A percentile compares a stretch with the other conserved stretches of the same genome.
Evolutionary conservation across 2,797 vertebrate genomes (phyloP).

Genomic region (Iguana delicatissima): DNA sequence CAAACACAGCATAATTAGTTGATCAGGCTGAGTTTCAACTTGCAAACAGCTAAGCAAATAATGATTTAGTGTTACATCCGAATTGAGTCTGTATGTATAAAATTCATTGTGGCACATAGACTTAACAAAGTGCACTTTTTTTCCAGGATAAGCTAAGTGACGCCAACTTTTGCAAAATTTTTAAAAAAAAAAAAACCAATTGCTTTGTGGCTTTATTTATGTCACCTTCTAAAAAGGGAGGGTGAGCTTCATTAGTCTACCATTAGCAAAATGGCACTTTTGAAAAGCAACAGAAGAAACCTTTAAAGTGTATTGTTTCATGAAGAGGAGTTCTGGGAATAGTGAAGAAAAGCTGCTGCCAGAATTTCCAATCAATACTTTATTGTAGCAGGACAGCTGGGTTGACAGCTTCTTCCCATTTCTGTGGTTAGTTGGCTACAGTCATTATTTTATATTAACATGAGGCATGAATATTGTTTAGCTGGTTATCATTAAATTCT

Average conservation of each 20-base stretch:
- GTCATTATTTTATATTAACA: slow-evolving; percentile 76
- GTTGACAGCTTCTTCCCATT: slow-evolving; percentile 71
- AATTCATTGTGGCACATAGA: not conserved
- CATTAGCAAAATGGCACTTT: not conserved
- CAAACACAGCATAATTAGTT: no score
- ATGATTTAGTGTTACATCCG: not conserved
- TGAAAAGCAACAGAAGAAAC: not conserved
- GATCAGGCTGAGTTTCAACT: not conserved
- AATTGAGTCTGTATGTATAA: not conserved
- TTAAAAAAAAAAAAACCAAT: not conserved
- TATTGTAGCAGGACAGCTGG: slow-evolving; percentile 65
- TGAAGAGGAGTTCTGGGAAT: slow-evolving; percentile 67
- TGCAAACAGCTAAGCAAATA: not conserved
- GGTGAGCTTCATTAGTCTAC: not conserved
- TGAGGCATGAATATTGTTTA: slow-evolving; percentile 75
- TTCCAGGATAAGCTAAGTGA: not conserved
- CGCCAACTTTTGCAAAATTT: not conserved
- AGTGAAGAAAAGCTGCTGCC: slow-evolving; percentile 57
- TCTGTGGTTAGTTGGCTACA: slow-evolving; percentile 76
- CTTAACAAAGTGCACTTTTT: not conserved
- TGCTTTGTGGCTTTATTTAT: not conserved
- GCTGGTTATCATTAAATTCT: slow-evolving; percentile 69
- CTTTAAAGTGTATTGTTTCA: slow-evolving; percentile 39
- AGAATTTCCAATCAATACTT: slow-evolving; percentile 70
- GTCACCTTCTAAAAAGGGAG: not conserved